Base-by-base conservation (phyloP, 2,797 vertebrate genomes). In the Caiman crocodilus region DNA sequence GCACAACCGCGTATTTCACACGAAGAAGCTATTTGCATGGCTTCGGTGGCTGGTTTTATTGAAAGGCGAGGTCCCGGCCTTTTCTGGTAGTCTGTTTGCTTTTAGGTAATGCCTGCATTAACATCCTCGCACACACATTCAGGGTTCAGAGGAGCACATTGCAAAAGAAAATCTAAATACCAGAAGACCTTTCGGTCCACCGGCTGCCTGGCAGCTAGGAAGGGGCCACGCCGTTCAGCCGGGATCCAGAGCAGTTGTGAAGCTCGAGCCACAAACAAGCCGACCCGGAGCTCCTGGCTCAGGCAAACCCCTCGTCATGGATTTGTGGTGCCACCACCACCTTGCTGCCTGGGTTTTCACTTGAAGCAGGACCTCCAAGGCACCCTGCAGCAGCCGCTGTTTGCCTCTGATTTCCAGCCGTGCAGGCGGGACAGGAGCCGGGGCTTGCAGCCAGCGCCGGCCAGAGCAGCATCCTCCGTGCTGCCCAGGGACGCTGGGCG, bases 41-140 rank as follows among this genome's bases (percentile, higher is more conserved):
- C 79, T 79, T 55, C 59, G 75, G 0, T 58, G 79, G 32, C 30
- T 56, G 32, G 64, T 55, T 79, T 60, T 58, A 65, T 20, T 0
- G 0, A 60, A 67, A 0, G 0, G 9, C 59, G 17, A 21, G 28
- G 1, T 1, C 1, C 7, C 30, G 2, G 25, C 7, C 23, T 18
- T 23, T 59, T 13, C 58, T n/a, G 6, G 57, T 15, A 28, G 23
- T 57, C 26, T 76, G 55, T 57, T n/a, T 59, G 15, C 58, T 13
- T 50, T 55, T 17, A 26, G 26, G 28, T 20, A 9, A 64, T 56
- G 69, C 42, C 59, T 69, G 73, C 0, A 0, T 71, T 65, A 6
- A 2, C 42, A 20, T 64, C 65, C 63, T 76, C 74, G 64, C 42
- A 0, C 32, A 4, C 26, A 57, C 55, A 10, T 7, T 60, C 26